Evolutionary conservation across 1,140 invertebrate genomes (phyloP).

Genomic region (Harpegnathos saltator): DNA sequence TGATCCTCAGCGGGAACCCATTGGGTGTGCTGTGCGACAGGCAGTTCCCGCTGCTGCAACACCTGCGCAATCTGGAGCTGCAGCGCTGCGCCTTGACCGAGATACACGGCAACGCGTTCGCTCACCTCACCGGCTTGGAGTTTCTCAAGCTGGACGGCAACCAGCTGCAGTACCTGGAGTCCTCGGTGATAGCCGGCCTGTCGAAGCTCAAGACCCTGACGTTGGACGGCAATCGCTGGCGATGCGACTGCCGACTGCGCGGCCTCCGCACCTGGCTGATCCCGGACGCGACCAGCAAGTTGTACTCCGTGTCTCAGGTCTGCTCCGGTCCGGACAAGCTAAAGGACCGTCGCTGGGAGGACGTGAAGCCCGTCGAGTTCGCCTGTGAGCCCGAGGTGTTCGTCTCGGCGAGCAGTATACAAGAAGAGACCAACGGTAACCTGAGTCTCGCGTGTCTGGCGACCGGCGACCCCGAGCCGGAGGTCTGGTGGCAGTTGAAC

Average conservation of each 20-base stretch:
- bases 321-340: constrained; percentile 88
- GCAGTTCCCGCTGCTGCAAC: constrained; percentile 91
- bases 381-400: constrained; percentile 91
- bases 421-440: constrained; percentile 91
- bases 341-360: constrained; percentile 88
- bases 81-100: constrained; percentile 91
- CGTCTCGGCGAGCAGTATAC: constrained; percentile 88
- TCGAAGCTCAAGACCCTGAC: constrained; percentile 91
- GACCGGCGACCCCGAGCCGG: constrained; percentile 93
- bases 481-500: constrained; percentile 93
- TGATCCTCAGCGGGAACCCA: constrained; percentile 91
- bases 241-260: constrained; percentile 94
- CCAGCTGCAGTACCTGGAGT: constrained; percentile 88
- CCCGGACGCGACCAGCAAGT: constrained; percentile 86
- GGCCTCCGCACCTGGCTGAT: constrained; percentile 94
- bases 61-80: constrained; percentile 91
- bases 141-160: constrained; percentile 91
- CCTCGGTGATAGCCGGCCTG: constrained; percentile 89
- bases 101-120: constrained; percentile 91
- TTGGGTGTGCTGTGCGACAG: constrained; percentile 87
- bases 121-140: constrained; percentile 89
- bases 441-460: constrained; percentile 93
- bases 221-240: constrained; percentile 95
- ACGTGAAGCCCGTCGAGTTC: constrained; percentile 89
- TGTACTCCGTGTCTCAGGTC: constrained; percentile 89